Conservation (phyloP, 2,797 vertebrate species). For the Tokudaia tokunoshimensis region DNA sequence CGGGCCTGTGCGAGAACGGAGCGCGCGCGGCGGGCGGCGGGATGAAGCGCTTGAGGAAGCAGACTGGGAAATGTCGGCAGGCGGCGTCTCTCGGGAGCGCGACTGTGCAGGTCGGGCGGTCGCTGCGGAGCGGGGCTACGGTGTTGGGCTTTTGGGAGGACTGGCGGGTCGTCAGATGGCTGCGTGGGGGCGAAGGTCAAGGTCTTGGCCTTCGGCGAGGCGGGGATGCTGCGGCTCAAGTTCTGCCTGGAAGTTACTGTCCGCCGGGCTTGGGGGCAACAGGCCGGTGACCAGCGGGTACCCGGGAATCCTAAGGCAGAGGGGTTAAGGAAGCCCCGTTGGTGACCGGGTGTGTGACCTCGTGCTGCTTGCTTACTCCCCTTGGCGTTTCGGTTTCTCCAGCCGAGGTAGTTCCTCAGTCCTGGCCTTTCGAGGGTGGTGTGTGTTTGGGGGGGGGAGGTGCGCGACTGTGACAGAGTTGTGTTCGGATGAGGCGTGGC, state of each 20-base stretch:
- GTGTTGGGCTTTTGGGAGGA: neutral
- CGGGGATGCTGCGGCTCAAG: conserved; percentile 21
- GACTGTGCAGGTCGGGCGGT: conserved; percentile 73
- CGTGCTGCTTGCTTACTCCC: neutral
- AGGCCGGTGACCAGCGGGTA: neutral
- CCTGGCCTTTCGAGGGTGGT: neutral
- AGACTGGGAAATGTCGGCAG: conserved; percentile 75
- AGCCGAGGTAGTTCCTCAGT: neutral
- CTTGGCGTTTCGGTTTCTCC: conserved; percentile 33
- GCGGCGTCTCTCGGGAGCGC: conserved; percentile 64
- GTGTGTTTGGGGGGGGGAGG: neutral
- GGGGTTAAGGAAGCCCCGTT: neutral
- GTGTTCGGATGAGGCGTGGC: neutral
- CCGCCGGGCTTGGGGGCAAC: neutral
- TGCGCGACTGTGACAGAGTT: neutral
- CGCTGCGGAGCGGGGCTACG: neutral
- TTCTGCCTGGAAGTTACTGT: conserved; percentile 22
- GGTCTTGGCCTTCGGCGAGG: neutral
- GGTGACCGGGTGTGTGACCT: conserved; percentile 12
- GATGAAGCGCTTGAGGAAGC: conserved; percentile 73
- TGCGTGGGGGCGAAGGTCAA: neutral
- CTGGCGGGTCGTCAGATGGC: neutral
- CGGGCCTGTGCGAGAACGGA: neutral
- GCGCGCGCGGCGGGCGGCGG: neutral
- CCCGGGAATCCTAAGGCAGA: neutral